A percentile compares a stretch with the other conserved stretches of the same genome.
Evolutionary conservation across 2,797 vertebrate genomes (phyloP).

Genomic region (Pelobates cultripes): DNA sequence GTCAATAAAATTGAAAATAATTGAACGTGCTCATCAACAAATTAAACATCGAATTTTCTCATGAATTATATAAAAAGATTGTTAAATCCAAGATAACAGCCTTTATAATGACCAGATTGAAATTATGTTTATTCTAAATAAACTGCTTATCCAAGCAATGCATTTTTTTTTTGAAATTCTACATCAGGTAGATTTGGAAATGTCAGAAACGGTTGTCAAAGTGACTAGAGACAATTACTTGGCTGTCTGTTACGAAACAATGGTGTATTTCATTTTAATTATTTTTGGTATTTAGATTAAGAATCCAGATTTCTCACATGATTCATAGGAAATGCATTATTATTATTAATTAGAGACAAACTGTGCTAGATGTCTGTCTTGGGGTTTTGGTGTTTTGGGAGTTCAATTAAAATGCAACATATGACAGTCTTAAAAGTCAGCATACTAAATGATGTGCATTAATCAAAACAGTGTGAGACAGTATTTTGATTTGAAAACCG

Average conservation of each 20-base stretch:
- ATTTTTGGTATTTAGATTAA: conserved; percentile 9
- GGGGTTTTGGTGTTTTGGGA: conserved; percentile 7
- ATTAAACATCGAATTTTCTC: too few species aligned
- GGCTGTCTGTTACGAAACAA: background rate
- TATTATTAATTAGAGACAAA: conserved; percentile 47
- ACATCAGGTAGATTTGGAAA: conserved; percentile 9
- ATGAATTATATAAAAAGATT: too few species aligned
- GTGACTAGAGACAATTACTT: background rate
- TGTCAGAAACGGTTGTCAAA: conserved; percentile 5
- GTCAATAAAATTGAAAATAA: too few species aligned
- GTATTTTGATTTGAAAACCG: conserved; percentile 25
- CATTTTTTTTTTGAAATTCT: background rate
- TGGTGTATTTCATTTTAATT: conserved; percentile 26
- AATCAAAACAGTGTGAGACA: conserved; percentile 32
- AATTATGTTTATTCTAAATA: too few species aligned
- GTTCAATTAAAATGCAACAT: conserved; percentile 21
- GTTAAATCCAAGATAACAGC: too few species aligned
- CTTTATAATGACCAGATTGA: too few species aligned
- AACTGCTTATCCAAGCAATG: too few species aligned
- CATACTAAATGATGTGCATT: background rate
- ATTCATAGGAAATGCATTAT: conserved; percentile 25
- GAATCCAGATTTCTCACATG: conserved; percentile 27
- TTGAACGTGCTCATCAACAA: too few species aligned
- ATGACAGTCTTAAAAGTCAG: conserved; percentile 4
- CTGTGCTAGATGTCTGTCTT: background rate